phyloP scores from a whole-genome alignment of 2,888 invertebrate species.

The Heliconius ismenius region DNA sequence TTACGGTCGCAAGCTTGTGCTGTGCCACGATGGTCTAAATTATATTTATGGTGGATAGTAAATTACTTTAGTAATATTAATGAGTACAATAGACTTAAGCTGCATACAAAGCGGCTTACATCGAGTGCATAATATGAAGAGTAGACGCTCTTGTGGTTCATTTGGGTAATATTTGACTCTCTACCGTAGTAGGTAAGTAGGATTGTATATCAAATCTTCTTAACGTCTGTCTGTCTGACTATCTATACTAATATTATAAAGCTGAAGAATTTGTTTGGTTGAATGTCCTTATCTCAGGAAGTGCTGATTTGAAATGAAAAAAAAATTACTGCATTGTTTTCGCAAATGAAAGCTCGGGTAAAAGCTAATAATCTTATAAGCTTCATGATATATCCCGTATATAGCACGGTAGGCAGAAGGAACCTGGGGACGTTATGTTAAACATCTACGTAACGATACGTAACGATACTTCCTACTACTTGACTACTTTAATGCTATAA shows the following conservation, averaged over 20 bases:
- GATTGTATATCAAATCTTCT: not conserved
- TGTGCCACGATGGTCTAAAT: not conserved
- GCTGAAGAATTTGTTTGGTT: not conserved
- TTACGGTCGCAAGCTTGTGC: not conserved
- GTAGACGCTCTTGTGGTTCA: not conserved
- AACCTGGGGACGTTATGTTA: not conserved
- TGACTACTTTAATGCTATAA: too few species aligned
- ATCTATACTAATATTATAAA: too few species aligned
- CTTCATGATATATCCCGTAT: not conserved
- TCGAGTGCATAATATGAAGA: slow-evolving; percentile 13
- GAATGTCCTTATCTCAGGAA: not conserved
- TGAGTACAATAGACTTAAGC: slow-evolving; percentile 6
- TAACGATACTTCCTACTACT: too few species aligned
- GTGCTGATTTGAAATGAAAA: not conserved
- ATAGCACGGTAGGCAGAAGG: not conserved
- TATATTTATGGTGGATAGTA: not conserved
- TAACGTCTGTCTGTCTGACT: not conserved
- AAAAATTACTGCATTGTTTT: too few species aligned
- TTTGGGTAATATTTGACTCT: not conserved
- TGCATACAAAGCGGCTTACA: slow-evolving; percentile 17
- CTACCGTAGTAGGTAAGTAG: not conserved
- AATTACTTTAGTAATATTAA: slow-evolving; percentile 15
- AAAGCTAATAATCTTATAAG: too few species aligned
- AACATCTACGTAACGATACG: not conserved
- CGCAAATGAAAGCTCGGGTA: too few species aligned